phyloP scores from a whole-genome alignment of 2,797 vertebrate genomes.

The Semaprochilodus insignis region DNA sequence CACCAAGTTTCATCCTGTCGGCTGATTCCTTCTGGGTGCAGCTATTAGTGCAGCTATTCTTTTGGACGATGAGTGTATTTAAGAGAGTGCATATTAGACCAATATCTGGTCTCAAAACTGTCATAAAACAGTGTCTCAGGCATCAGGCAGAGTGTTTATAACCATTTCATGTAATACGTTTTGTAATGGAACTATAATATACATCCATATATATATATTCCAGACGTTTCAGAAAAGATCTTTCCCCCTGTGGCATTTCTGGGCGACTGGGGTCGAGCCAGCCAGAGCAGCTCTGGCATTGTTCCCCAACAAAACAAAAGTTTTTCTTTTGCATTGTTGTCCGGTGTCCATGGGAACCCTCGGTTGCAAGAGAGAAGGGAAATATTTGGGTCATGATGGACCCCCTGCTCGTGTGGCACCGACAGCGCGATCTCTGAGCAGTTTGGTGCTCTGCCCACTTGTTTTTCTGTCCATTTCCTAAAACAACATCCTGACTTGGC shows the following conservation, averaged over 20 bases:
- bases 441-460: conserved; percentile 31
- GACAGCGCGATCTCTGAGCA: conserved; percentile 32
- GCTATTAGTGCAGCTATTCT: too few relatives aligned
- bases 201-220: too few relatives aligned
- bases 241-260: conserved; percentile 8
- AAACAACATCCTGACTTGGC: conserved; percentile 53
- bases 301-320: conserved; percentile 61
- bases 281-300: conserved; percentile 55
- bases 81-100: too few relatives aligned
- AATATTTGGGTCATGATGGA: conserved; percentile 57
- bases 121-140: too few relatives aligned
- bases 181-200: too few relatives aligned
- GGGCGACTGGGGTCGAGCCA: conserved; percentile 19
- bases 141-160: too few relatives aligned
- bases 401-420: conserved; percentile 36
- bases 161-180: too few relatives aligned
- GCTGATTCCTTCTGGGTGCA: too few relatives aligned
- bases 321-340: conserved; percentile 63
- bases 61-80: too few relatives aligned
- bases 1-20: too few relatives aligned
- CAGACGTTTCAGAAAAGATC: neutral
- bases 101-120: too few relatives aligned
- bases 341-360: conserved; percentile 67
- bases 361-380: conserved; percentile 50
- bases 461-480: conserved; percentile 59